A percentile compares a stretch with the other conserved stretches of the same genome.
Conservation (phyloP, 2,888 invertebrate species). For the Drosophila prolongata region DNA sequence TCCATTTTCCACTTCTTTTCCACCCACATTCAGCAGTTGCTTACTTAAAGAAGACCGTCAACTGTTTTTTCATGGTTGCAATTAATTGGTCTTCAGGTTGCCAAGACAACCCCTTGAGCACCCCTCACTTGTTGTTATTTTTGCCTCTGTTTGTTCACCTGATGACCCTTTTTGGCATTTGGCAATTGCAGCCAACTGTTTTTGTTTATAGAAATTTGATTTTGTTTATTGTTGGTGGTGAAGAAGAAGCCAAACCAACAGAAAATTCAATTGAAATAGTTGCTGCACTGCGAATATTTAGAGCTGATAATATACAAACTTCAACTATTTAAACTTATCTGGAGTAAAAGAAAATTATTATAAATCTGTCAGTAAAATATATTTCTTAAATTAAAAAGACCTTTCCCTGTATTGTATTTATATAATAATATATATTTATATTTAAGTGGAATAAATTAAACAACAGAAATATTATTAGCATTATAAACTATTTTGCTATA, state of each 20-base stretch:
- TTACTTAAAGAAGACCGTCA: slow-evolving; percentile 45
- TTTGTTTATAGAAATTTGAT: slow-evolving; percentile 70
- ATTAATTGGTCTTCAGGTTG: slow-evolving; percentile 55
- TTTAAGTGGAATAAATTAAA: no score
- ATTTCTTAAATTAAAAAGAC: no score
- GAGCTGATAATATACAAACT: no score
- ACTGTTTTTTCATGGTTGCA: slow-evolving; percentile 38
- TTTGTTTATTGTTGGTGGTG: slow-evolving; percentile 62
- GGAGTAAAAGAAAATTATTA: no score
- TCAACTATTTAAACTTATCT: no score
- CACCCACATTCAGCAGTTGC: slow-evolving; percentile 16
- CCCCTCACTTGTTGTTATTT: slow-evolving; percentile 21
- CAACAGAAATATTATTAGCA: no score
- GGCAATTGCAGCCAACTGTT: slow-evolving; percentile 35
- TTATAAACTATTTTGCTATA: no score
- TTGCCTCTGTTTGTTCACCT: slow-evolving; percentile 66
- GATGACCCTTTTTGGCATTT: slow-evolving; percentile 53
- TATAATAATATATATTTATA: no score
- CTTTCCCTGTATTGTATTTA: no score
- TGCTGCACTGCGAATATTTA: slow-evolving; percentile 3
- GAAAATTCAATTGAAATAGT: slow-evolving; percentile 21
- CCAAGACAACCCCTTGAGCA: slow-evolving; percentile 31
- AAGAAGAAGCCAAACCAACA: background rate
- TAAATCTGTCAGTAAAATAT: no score
- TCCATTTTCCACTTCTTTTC: background rate